Evolutionary conservation across 2,113 vertebrate species (phyloP).

Genomic region (Clarias macrocephalus): DNA sequence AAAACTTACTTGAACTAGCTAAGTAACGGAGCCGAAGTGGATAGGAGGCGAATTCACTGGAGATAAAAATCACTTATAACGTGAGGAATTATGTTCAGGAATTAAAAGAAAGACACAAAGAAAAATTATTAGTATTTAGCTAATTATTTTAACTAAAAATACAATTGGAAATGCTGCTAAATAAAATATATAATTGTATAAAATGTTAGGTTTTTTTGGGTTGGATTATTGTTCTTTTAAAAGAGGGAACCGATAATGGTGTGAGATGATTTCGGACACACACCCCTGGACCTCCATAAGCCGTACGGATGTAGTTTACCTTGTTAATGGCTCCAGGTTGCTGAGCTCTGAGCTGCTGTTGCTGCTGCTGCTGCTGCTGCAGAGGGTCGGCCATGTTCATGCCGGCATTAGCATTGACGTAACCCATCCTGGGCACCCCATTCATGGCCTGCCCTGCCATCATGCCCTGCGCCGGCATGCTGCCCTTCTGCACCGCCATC

Average conservation of each 20-base stretch:
- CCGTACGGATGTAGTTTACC: conserved; percentile 62
- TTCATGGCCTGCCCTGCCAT: conserved; percentile 88
- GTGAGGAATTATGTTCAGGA: background rate
- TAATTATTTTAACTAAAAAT: background rate
- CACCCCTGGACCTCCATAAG: too few species aligned
- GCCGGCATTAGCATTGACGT: conserved; percentile 71
- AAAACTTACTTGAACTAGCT: background rate
- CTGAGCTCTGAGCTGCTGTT: conserved; percentile 81
- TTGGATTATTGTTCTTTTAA: background rate
- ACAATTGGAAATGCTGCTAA: background rate
- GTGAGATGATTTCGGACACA: background rate
- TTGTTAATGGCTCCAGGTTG: conserved; percentile 86
- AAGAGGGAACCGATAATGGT: background rate
- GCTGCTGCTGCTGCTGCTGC: conserved; percentile 81
- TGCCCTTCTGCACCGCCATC: conserved; percentile 72
- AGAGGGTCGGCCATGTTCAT: conserved; percentile 82
- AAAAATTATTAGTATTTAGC: too few species aligned
- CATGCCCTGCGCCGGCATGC: conserved; percentile 71
- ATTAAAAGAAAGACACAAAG: background rate
- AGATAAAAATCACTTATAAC: background rate
- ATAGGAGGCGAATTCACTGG: background rate
- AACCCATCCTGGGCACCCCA: conserved; percentile 89
- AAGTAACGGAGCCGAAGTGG: background rate
- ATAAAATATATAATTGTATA: background rate
- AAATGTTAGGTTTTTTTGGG: background rate